Evolutionary conservation across 2,888 invertebrate species (phyloP), one percentile per base, ranked within the genome.

Genomic region (Epirrita christyi): DNA sequence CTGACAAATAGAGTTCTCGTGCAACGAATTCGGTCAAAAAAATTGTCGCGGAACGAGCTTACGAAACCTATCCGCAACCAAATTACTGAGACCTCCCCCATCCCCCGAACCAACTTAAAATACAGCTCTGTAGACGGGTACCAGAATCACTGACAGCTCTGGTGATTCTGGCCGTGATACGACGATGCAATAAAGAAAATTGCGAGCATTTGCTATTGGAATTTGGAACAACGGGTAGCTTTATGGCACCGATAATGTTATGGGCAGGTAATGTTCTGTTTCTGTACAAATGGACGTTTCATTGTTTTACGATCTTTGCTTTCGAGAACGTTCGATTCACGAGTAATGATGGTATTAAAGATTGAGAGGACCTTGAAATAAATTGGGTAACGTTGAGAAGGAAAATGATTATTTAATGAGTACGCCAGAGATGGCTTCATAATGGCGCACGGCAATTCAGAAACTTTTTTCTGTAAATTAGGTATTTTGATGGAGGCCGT

Each of bases 231-330:
- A 82, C 82, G 84, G 80, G 80, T 76, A 87, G 85, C 81, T 88
- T 90, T 89, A 88, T 87, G 80, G 86, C 73, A 72, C 76, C 85
- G 87, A 88, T 90, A 90, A 89, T 88, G 88, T 88, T 85, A 90
- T 86, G 87, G 87, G 84, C 88, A 86, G 87, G 86, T 88, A 89
- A 88, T 88, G 88, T 76, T 81, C 80, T 85, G 84, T 83, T 85
- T 80, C 80, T 78, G 81, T 82, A 85, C 79, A 78, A 86, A 89
- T 83, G 81, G 82, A 70, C 75, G 73, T 80, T 82, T 86, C 83
- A 87, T 87, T 87, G 83, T 82, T 87, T 88, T 83, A 88, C 81
- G 84, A 85, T 75, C 48, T 43, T 45, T 41, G 54, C 53, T 58
- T 51, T 37, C 44, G 37, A 61, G 48, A 52, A 58, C 59, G 45